Conservation (phyloP, 2,113 vertebrate species). For the Bettongia penicillata region DNA sequence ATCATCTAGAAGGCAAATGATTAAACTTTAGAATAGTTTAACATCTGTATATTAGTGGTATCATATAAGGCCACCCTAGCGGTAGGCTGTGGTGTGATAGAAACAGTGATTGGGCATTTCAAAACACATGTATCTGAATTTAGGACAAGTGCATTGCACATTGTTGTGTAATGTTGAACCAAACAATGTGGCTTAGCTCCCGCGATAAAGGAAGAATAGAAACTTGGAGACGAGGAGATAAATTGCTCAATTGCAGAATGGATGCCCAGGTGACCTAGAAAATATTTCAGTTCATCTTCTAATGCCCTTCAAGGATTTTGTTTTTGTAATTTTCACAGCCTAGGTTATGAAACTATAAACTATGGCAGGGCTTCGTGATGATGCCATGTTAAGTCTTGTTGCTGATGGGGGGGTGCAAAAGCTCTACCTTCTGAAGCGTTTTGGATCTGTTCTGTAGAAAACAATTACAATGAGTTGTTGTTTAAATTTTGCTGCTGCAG, state of each 20-base stretch:
- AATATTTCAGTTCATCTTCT: too few species aligned
- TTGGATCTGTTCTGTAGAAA: not conserved
- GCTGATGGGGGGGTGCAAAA: not conserved
- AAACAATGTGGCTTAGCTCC: not conserved
- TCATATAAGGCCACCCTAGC: not conserved
- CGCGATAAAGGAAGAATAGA: not conserved
- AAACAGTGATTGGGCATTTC: not conserved
- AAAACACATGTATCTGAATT: constrained; percentile 13
- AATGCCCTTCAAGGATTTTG: not conserved
- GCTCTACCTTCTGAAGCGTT: not conserved
- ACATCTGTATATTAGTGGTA: not conserved
- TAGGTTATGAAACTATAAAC: not conserved
- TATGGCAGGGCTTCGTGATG: not conserved
- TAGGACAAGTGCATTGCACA: not conserved
- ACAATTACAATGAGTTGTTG: constrained; percentile 9
- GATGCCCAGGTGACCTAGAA: not conserved
- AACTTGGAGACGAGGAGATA: not conserved
- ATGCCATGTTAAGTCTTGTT: constrained; percentile 16
- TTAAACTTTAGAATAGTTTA: constrained; percentile 22
- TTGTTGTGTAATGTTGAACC: not conserved
- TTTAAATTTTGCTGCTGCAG: not conserved
- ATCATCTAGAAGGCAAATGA: not conserved
- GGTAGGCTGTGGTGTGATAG: not conserved
- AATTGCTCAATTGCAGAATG: not conserved
- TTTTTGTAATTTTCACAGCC: not conserved